phyloP scores from a whole-genome alignment of 2,113 vertebrate species.

The Dipodomys spectabilis region DNA sequence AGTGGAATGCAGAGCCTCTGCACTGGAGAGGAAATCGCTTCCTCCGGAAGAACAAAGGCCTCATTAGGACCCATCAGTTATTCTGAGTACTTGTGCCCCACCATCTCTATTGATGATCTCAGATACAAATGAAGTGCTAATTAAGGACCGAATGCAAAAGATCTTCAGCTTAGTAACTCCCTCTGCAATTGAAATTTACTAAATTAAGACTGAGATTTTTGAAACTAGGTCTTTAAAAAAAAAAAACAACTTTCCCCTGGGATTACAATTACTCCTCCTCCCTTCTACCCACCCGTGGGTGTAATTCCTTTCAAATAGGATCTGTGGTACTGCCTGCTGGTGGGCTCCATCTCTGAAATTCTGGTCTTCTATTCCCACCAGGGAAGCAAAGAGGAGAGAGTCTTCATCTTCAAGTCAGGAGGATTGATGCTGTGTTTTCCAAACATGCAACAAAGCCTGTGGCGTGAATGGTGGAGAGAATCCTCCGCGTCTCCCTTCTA shows the following conservation, averaged over 20 bases:
- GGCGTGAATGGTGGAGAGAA: background rate
- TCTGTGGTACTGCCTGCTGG: slow-evolving; percentile 25
- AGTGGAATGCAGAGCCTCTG: slow-evolving; percentile 48
- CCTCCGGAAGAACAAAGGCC: slow-evolving; percentile 55
- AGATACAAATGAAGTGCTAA: slow-evolving; percentile 71
- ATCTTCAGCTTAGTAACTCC: slow-evolving; percentile 68
- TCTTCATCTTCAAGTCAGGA: background rate
- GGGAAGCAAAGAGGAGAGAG: background rate
- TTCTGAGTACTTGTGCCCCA: slow-evolving; percentile 29
- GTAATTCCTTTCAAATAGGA: slow-evolving; percentile 80
- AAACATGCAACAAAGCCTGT: fast-evolving
- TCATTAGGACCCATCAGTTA: slow-evolving; percentile 72
- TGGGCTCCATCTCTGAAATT: background rate
- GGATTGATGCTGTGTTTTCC: no score
- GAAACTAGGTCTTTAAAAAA: slow-evolving; percentile 75
- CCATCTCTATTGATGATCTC: slow-evolving; percentile 71
- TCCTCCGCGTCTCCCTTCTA: background rate
- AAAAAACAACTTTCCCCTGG: background rate
- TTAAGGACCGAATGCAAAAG: slow-evolving; percentile 73
- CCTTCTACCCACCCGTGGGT: slow-evolving; percentile 34
- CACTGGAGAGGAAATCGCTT: slow-evolving; percentile 53
- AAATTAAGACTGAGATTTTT: slow-evolving; percentile 81
- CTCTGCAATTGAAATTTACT: slow-evolving; percentile 76
- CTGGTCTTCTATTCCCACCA: background rate
- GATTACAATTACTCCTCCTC: slow-evolving; percentile 64